phyloP scores from a whole-genome alignment of 2,113 vertebrate genomes.

The Crocuta crocuta region DNA sequence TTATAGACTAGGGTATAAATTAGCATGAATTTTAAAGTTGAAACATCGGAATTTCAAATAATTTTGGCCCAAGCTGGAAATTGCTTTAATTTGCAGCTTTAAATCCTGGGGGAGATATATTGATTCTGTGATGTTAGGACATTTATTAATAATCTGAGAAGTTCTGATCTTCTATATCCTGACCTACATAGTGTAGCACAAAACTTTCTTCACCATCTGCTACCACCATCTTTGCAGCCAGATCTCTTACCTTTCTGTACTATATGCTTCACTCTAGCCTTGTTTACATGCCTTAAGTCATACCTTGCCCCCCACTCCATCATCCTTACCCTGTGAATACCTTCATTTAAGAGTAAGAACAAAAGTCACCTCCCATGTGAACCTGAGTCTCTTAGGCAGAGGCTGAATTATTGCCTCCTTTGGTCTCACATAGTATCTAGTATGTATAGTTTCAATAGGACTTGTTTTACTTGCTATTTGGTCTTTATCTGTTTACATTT shows the following conservation, averaged over 20 bases:
- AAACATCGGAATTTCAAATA: not conserved
- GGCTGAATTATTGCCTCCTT: not conserved
- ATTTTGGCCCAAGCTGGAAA: not conserved
- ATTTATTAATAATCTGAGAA: not conserved
- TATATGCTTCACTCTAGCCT: not conserved
- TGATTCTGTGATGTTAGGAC: not conserved
- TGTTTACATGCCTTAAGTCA: not conserved
- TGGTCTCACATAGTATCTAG: not conserved
- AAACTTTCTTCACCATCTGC: not conserved
- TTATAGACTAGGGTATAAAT: not conserved
- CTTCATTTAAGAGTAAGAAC: not conserved
- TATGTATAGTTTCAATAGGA: not conserved
- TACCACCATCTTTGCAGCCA: not conserved
- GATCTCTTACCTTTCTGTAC: not conserved
- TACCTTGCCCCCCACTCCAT: not conserved
- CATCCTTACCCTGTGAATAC: not conserved
- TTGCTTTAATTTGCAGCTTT: not conserved
- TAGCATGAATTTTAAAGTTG: constrained; percentile 18
- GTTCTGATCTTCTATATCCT: not conserved
- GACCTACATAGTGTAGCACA: not conserved
- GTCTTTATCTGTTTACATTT: not conserved
- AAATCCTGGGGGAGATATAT: not conserved
- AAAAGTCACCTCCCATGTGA: not conserved
- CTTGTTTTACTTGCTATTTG: not conserved
- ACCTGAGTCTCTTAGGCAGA: not conserved